Evolutionary conservation across 2,888 invertebrate genomes (phyloP), one percentile per base, ranked within the genome.

Genomic region (Osmoderma eremita): DNA sequence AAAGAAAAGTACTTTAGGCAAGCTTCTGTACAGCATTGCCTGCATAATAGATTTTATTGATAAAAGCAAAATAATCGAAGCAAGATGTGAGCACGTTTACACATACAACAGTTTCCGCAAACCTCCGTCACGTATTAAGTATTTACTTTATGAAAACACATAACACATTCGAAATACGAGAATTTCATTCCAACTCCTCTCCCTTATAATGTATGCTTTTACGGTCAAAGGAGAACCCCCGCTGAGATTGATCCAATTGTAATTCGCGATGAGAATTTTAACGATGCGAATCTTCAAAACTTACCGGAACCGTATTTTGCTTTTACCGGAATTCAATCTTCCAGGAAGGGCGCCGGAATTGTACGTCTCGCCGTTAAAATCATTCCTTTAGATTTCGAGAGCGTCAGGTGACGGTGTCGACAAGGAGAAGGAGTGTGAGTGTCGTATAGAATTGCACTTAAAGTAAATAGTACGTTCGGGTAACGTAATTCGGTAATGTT

Each of bases 201-300:
- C 45, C 17, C 18, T 45, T 13, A 30, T 39, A 50, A 51, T 67
- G 62, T 53, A 62, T 67, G 51, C 62, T 51, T 41, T 58, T 62
- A 62, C 41, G 49, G 49, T 48, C 45, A 50, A 15, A 36, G 13
- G 41, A 30, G 39, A 61, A 58, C 50, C 58, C 41, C 41, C 20
- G 45, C n/a, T n/a, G 15, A 61, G 65, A 65, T 58, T 68, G 68
- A 68, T 54, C 61, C 68, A 65, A 68, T 68, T 68, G 65, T 65
- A 58, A 68, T 48, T 48, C 61, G 61, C 67, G 67, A 67, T 69
- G 53, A 53, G 67, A 69, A 67, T 67, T 67, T 65, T 42, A 39
- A 42, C 41, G 42, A 30, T 8, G 63, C 20, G 63, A 63, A 41
- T 63, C 51, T 51, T 53, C 51, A 51, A 51, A 51, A 51, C 63